Conservation (phyloP, 2,113 vertebrate genomes). For the Oryzias celebensis region DNA sequence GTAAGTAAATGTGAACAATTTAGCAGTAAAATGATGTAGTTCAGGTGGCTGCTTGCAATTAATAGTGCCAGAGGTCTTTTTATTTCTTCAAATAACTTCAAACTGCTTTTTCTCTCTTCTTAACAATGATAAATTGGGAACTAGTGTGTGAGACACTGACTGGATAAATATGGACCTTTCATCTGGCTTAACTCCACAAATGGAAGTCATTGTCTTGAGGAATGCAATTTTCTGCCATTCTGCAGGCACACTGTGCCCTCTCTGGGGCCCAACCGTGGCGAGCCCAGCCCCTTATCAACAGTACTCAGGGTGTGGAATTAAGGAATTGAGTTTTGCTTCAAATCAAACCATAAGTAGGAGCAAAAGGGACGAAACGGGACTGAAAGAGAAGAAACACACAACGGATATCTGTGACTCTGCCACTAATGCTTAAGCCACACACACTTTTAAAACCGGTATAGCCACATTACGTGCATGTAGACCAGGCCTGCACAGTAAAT, state of each 20-base stretch:
- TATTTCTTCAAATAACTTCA: slow-evolving; percentile 51
- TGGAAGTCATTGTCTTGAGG: slow-evolving; percentile 79
- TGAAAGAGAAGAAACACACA: slow-evolving; percentile 1
- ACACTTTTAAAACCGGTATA: neutral
- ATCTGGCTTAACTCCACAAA: slow-evolving; percentile 76
- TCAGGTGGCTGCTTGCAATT: slow-evolving; percentile 51
- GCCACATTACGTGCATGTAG: too few relatives aligned
- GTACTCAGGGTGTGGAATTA: slow-evolving; percentile 74
- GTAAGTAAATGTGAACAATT: neutral
- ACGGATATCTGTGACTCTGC: slow-evolving; percentile 24
- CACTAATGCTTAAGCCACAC: slow-evolving; percentile 40
- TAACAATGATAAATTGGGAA: slow-evolving; percentile 56
- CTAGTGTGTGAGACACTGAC: slow-evolving; percentile 53
- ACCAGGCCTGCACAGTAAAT: too few relatives aligned
- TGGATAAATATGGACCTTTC: slow-evolving; percentile 73
- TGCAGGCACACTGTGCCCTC: slow-evolving; percentile 55
- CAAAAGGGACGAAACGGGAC: slow-evolving; percentile 2
- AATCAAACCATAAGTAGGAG: slow-evolving; percentile 64
- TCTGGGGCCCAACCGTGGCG: slow-evolving; percentile 64
- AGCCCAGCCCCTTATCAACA: slow-evolving; percentile 73
- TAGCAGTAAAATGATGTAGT: slow-evolving; percentile 22
- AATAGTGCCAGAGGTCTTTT: slow-evolving; percentile 52
- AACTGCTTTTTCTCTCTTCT: slow-evolving; percentile 55
- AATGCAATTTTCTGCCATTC: slow-evolving; percentile 78
- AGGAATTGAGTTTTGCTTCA: slow-evolving; percentile 71